Percentiles rank a stretch among this genome's conserved stretches.
Conservation (phyloP, 2,888 invertebrate genomes). For the Callinectes sapidus region DNA sequence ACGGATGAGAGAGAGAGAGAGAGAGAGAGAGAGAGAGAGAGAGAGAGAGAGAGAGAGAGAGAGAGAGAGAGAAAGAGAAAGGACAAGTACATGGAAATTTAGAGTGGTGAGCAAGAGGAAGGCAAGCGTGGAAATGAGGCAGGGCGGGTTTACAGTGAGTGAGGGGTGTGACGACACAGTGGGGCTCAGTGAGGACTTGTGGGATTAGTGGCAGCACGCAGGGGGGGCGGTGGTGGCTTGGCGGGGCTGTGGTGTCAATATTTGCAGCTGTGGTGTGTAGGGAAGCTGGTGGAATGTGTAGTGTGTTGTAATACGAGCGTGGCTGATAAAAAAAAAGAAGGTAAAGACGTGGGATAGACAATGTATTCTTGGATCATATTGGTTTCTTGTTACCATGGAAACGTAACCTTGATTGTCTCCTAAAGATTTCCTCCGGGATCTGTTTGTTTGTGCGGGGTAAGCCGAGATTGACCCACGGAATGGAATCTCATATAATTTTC, state of each 20-base stretch:
- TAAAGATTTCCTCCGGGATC: not conserved
- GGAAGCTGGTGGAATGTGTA: not conserved
- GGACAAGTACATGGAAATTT: not conserved
- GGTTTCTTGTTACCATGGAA: conserved; percentile 27
- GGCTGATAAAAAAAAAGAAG: not conserved
- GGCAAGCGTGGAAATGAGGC: not conserved
- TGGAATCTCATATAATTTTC: not conserved
- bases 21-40: not conserved
- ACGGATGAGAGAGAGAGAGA: not conserved
- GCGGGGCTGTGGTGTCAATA: not conserved
- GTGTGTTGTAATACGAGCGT: not conserved
- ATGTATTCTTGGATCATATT: conserved; percentile 19
- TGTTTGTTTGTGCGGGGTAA: not conserved
- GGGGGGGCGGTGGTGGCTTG: not conserved
- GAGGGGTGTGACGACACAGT: not conserved
- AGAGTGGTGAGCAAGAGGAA: not conserved
- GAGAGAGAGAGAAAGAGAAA: not conserved
- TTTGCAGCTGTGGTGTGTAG: not conserved
- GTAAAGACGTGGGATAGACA: not conserved
- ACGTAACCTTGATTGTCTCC: not conserved
- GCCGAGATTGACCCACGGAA: not conserved
- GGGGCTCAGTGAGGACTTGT: not conserved
- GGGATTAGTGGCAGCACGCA: not conserved
- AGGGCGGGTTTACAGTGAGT: not conserved
- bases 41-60: not conserved